Percentiles rank a stretch among this genome's conserved stretches.
These are phyloP conservation scores for Ommatoiulus sabulosus DNA, from an alignment of 2,888 invertebrate species.

Conservation along the genomic window DNA sequence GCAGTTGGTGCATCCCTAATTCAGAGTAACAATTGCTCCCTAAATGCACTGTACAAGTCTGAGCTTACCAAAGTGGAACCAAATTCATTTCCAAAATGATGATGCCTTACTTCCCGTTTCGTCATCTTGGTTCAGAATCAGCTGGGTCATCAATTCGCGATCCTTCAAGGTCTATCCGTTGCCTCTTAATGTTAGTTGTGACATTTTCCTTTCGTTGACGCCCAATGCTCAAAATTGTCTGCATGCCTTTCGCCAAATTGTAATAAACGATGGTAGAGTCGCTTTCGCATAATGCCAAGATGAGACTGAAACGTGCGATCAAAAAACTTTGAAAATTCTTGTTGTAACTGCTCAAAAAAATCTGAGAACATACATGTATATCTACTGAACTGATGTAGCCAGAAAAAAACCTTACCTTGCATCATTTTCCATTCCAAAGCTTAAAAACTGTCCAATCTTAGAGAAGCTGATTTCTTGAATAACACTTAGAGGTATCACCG, in stretches of 20 bases:
- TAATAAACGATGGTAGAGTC: slow-evolving; percentile 54
- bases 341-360: not conserved
- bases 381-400: not conserved
- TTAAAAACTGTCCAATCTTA: not conserved
- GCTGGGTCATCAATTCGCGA: too few species aligned
- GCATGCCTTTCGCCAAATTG: not conserved
- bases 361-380: not conserved
- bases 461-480: not conserved
- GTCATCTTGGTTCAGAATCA: too few species aligned
- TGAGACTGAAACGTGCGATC: slow-evolving; percentile 28
- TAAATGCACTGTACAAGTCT: too few species aligned
- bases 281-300: slow-evolving; percentile 15
- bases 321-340: not conserved
- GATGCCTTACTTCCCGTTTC: too few species aligned
- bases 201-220: too few species aligned
- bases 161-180: too few species aligned
- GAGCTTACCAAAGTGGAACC: too few species aligned
- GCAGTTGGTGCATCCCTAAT: too few species aligned
- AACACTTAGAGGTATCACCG: not conserved
- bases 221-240: not conserved
- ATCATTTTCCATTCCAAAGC: not conserved
- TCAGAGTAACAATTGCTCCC: too few species aligned
- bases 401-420: not conserved
- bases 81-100: too few species aligned
- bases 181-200: too few species aligned